Conservation (phyloP, 2,113 vertebrate species). For the rat (Rattus norvegicus) region GRCr8 NC_086024.1:123157001-123157500, state of each 20-base stretch:
- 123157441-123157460: neutral
- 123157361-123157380: neutral
- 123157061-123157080: neutral
- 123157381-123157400: conserved; percentile 22
- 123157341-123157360: neutral
- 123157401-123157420: neutral
- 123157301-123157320: neutral
- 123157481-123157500: neutral
- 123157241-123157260: neutral
- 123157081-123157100: neutral
- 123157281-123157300: neutral
- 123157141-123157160: neutral
- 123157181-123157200: neutral
- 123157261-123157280: neutral
- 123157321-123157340: neutral
- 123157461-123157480: neutral
- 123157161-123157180: neutral
- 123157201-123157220: neutral
- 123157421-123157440: neutral
- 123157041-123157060: neutral
- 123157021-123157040: neutral
- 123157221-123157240: neutral
- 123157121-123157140: neutral
- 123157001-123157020: neutral
- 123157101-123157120: neutral